Evolutionary conservation across 2,113 vertebrate genomes (phyloP).

Genomic region (Macquaria ambigua): DNA sequence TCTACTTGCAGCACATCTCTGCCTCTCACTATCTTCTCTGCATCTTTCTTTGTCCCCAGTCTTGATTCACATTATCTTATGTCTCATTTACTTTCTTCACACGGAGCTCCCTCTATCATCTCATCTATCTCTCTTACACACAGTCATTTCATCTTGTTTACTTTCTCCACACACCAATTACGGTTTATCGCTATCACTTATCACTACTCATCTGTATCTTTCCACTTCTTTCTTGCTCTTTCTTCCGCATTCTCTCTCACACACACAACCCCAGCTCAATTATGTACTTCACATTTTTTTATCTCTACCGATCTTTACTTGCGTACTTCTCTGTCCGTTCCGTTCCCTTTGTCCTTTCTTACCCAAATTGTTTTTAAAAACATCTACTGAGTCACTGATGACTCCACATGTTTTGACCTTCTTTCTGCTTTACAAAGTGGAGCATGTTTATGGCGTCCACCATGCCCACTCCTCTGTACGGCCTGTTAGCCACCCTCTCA

Average conservation of each 20-base stretch:
- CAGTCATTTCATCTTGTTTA: conserved; percentile 15
- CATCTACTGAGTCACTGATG: conserved; percentile 35
- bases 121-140: not conserved
- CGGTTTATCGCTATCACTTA: not conserved
- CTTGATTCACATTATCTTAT: conserved; percentile 16
- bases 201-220: conserved; percentile 19
- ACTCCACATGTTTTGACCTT: conserved; percentile 15
- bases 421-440: not conserved
- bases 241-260: not conserved
- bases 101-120: conserved; percentile 22
- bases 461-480: not conserved
- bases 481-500: conserved; percentile 5
- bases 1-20: not conserved
- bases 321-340: no score
- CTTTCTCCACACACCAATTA: conserved; percentile 24
- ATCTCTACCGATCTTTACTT: not conserved
- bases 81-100: conserved; percentile 29
- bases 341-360: not conserved
- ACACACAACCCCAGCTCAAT: not conserved
- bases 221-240: not conserved
- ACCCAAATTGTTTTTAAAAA: conserved; percentile 14
- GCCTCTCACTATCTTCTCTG: not conserved
- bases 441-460: not conserved
- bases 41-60: not conserved
- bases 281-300: not conserved